These are phyloP conservation scores for Tinea pellionella DNA, from an alignment of 2,888 invertebrate genomes.

Conservation along the genomic window DNA sequence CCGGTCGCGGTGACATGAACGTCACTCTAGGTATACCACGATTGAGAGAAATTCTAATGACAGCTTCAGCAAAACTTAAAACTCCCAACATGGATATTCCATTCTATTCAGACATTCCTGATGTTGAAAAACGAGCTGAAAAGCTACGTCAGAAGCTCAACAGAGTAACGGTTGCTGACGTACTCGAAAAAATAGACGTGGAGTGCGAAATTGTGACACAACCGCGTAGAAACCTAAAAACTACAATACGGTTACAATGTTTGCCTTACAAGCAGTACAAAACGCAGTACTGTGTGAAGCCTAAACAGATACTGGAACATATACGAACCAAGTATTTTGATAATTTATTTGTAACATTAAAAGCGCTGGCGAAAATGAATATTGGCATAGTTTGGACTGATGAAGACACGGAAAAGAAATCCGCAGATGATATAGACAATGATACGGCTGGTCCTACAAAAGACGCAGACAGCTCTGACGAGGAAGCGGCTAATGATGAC, in stretches of 20 bases:
- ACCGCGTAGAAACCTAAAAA: slow-evolving; percentile 71
- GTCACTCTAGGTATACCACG: slow-evolving; percentile 99
- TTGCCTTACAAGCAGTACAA: slow-evolving; percentile 81
- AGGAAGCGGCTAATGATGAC: slow-evolving; percentile 72
- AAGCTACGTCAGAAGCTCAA: slow-evolving; percentile 79
- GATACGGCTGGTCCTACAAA: slow-evolving; percentile 27
- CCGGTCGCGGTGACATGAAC: slow-evolving; percentile 99
- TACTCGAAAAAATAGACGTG: slow-evolving; percentile 78
- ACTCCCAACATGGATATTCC: slow-evolving; percentile 98
- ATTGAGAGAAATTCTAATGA: slow-evolving; percentile 96
- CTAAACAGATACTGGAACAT: slow-evolving; percentile 75
- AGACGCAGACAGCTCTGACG: slow-evolving; percentile 72
- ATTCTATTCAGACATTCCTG: slow-evolving; percentile 64
- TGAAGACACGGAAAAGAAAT: slow-evolving; percentile 39
- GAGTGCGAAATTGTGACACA: slow-evolving; percentile 65
- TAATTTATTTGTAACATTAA: slow-evolving; percentile 73
- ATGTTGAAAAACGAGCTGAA: slow-evolving; percentile 71
- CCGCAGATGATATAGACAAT: slow-evolving; percentile 44
- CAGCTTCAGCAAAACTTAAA: slow-evolving; percentile 91
- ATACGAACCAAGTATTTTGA: slow-evolving; percentile 80
- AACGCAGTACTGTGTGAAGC: slow-evolving; percentile 77
- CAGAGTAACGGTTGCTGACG: slow-evolving; percentile 81
- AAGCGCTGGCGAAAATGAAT: slow-evolving; percentile 67
- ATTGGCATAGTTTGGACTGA: slow-evolving; percentile 60
- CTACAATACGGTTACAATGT: slow-evolving; percentile 78